These are phyloP conservation scores for Chitala chitala DNA, from an alignment of 2,113 vertebrate species.

Conservation along the genomic window DNA sequence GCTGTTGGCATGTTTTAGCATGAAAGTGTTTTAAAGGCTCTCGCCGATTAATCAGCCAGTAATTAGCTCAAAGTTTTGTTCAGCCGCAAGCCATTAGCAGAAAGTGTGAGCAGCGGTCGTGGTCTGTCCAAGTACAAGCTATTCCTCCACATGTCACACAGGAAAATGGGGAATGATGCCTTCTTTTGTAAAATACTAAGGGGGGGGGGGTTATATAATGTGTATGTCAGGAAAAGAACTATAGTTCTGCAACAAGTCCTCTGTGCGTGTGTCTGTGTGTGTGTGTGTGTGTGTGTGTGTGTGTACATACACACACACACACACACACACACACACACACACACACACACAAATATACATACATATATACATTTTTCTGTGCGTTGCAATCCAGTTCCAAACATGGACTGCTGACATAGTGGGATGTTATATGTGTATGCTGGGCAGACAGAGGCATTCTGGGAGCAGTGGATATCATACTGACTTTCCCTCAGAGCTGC, in stretches of 20 bases:
- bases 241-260: not conserved
- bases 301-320: not conserved
- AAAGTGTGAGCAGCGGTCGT: slow-evolving; percentile 10
- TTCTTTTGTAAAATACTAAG: slow-evolving; percentile 31
- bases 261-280: not conserved
- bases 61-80: slow-evolving; percentile 19
- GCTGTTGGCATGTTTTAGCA: slow-evolving; percentile 39
- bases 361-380: not conserved
- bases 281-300: not conserved
- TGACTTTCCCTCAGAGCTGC: slow-evolving; percentile 97
- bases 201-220: slow-evolving; percentile 15
- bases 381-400: not conserved
- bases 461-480: slow-evolving; percentile 44
- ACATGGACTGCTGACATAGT: not conserved
- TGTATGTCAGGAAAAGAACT: too few species aligned
- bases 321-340: too few species aligned
- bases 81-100: slow-evolving; percentile 8
- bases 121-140: not conserved
- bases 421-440: not conserved
- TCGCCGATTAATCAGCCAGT: slow-evolving; percentile 31
- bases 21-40: slow-evolving; percentile 24
- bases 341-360: too few species aligned
- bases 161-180: slow-evolving; percentile 32
- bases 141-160: slow-evolving; percentile 26
- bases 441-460: not conserved